phyloP scores from a whole-genome alignment of 2,888 invertebrate genomes.

The Nemoura dubitans region DNA sequence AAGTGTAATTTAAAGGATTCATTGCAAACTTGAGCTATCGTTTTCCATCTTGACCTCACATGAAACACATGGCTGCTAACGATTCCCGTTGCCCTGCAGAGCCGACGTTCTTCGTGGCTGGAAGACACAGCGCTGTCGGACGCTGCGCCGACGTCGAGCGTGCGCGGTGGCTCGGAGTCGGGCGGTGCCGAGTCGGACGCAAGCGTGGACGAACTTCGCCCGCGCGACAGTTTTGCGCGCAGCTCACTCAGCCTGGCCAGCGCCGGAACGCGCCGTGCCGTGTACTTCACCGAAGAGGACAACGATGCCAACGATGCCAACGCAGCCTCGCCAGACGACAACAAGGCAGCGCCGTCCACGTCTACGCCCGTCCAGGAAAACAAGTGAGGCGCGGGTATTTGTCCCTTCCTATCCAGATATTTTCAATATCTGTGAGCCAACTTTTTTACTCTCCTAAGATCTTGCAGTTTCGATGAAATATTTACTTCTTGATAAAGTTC shows the following conservation, averaged over 20 bases:
- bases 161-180: slow-evolving; percentile 68
- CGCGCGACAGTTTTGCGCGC: slow-evolving; percentile 47
- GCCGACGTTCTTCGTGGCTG: slow-evolving; percentile 64
- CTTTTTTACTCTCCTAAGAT: too few relatives aligned
- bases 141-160: neutral
- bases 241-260: slow-evolving; percentile 73
- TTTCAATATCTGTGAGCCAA: too few relatives aligned
- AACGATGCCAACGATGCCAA: neutral
- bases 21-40: too few relatives aligned
- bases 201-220: slow-evolving; percentile 69
- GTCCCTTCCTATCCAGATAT: too few relatives aligned
- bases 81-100: too few relatives aligned
- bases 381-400: slow-evolving; percentile 18
- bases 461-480: too few relatives aligned
- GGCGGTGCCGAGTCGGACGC: slow-evolving; percentile 79
- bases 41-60: too few relatives aligned
- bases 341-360: slow-evolving; percentile 49
- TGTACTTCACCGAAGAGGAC: slow-evolving; percentile 68
- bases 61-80: too few relatives aligned
- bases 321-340: neutral
- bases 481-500: too few relatives aligned
- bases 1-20: too few relatives aligned
- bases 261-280: slow-evolving; percentile 84
- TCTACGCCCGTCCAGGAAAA: slow-evolving; percentile 57
- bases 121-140: slow-evolving; percentile 73